Conservation (phyloP, 2,888 invertebrate species). For the Malthinus flaveolus region DNA sequence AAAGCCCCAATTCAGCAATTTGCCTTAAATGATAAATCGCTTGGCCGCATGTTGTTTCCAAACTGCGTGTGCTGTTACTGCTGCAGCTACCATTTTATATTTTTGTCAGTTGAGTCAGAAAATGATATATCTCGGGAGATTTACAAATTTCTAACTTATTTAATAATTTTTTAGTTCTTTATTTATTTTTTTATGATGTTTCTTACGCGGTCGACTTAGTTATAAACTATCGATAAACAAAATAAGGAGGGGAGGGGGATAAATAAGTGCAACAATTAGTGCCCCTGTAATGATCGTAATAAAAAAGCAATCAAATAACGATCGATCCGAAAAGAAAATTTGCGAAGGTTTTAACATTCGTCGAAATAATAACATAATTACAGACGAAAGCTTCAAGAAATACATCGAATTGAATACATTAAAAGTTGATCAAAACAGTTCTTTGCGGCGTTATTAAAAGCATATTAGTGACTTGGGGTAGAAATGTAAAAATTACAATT, state of each 20-base stretch:
- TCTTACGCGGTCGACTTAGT: neutral
- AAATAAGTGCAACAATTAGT: neutral
- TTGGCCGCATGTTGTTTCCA: conserved; percentile 51
- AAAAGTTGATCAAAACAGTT: no score
- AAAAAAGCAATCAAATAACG: no score
- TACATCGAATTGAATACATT: no score
- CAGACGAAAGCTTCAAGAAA: no score
- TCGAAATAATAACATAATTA: no score
- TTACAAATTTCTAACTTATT: conserved; percentile 22
- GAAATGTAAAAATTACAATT: no score
- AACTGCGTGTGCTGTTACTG: conserved; percentile 46
- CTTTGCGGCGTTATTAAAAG: no score
- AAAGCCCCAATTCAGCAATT: conserved; percentile 56
- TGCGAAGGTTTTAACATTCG: no score
- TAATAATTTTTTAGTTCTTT: neutral
- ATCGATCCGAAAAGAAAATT: no score
- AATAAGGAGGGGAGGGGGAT: neutral
- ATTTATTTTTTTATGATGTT: neutral
- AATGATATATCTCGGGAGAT: conserved; percentile 22
- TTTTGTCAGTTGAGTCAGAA: conserved; percentile 35
- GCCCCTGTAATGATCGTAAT: no score
- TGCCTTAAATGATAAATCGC: conserved; percentile 55
- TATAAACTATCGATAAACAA: neutral
- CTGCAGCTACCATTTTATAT: conserved; percentile 44
- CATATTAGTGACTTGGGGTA: no score